phyloP scores from a whole-genome alignment of 1,140 invertebrate species.

The Nylanderia fulva region DNA sequence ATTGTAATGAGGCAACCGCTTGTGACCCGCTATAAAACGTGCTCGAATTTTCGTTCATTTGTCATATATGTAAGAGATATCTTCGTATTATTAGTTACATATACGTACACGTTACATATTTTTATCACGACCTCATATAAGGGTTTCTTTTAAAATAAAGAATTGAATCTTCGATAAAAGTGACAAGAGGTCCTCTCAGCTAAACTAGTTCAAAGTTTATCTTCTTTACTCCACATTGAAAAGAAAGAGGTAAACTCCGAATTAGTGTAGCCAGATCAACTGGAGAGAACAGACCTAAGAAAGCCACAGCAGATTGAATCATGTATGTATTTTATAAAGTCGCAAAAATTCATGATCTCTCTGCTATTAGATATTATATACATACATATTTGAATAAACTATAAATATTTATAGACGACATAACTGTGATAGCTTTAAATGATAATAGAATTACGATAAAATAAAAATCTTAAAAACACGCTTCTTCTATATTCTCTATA shows the following conservation, averaged over 20 bases:
- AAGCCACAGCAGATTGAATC: neutral
- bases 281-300: no score
- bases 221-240: no score
- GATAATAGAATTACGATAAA: no score
- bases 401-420: neutral
- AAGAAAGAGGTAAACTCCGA: no score
- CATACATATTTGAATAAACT: neutral
- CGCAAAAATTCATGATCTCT: neutral
- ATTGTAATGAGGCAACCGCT: slow-evolving; percentile 67
- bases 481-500: neutral
- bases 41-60: slow-evolving; percentile 64
- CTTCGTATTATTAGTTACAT: neutral
- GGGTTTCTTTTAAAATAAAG: neutral
- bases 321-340: neutral
- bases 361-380: neutral
- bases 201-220: no score
- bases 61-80: no score
- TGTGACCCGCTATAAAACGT: slow-evolving; percentile 70
- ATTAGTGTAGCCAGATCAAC: no score
- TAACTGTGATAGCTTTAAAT: no score
- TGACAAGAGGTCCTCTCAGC: no score
- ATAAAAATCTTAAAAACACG: no score
- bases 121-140: neutral
- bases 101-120: neutral
- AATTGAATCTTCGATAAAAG: neutral